These are phyloP conservation scores for Cichlasoma orientale DNA, from an alignment of 2,797 vertebrate species.

Conservation along the genomic window DNA sequence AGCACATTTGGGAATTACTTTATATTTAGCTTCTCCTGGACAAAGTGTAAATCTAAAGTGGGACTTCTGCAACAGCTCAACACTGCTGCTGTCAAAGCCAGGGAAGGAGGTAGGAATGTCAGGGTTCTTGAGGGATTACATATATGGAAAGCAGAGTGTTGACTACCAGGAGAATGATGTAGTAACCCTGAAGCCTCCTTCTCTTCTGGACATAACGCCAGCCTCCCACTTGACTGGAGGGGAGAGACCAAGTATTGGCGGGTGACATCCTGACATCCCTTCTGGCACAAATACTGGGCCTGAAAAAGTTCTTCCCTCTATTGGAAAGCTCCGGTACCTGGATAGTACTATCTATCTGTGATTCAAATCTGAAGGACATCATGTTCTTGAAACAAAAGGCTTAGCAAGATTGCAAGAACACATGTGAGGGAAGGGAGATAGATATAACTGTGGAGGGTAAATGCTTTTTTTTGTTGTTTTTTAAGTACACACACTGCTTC, in stretches of 20 bases:
- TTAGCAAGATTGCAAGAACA: conserved; percentile 12
- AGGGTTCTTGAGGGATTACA: conserved; percentile 55
- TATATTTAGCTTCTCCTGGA: conserved; percentile 52
- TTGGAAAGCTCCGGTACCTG: conserved; percentile 43
- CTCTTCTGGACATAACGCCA: conserved; percentile 61
- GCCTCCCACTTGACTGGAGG: conserved; percentile 43
- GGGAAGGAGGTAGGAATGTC: conserved; percentile 53
- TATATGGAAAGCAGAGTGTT: conserved; percentile 52
- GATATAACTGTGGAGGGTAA: not conserved
- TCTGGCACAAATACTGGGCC: conserved; percentile 29
- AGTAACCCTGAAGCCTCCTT: conserved; percentile 52
- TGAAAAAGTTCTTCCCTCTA: conserved; percentile 30
- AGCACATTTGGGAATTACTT: conserved; percentile 39
- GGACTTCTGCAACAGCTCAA: conserved; percentile 67
- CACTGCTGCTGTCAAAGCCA: conserved; percentile 59
- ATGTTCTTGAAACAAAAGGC: conserved; percentile 27
- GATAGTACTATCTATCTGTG: conserved; percentile 15
- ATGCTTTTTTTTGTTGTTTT: conserved; percentile 1
- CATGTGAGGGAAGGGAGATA: not conserved
- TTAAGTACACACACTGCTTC: not conserved
- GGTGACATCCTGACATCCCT: conserved; percentile 37
- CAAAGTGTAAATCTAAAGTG: conserved; percentile 53
- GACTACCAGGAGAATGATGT: conserved; percentile 60
- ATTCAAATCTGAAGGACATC: conserved; percentile 33
- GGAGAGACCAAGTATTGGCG: conserved; percentile 33